Conservation (phyloP, 2,113 vertebrate species). For the Corvus hawaiiensis region DNA sequence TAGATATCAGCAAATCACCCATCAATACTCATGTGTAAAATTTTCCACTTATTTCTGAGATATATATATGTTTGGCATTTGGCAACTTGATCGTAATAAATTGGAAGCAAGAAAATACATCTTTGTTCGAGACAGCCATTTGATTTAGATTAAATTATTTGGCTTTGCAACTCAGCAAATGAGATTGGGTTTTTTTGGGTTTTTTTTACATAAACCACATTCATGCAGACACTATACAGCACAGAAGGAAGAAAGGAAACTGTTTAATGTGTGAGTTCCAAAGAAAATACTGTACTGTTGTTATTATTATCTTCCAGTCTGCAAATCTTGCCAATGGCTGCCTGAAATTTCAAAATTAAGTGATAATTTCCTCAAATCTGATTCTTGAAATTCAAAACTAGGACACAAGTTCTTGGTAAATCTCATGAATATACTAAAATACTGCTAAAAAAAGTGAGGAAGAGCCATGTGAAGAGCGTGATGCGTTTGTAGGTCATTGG, state of each 20-base stretch:
- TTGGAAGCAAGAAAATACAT: not conserved
- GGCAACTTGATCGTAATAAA: constrained; percentile 1
- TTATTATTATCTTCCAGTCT: constrained; percentile 45
- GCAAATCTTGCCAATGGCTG: constrained; percentile 10
- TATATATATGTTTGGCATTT: not conserved
- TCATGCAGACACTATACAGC: not conserved
- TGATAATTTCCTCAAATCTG: constrained; percentile 45
- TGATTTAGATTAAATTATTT: constrained; percentile 52
- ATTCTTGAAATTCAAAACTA: not conserved
- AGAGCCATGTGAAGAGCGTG: not conserved
- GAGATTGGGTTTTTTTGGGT: not conserved
- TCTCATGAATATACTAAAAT: not conserved
- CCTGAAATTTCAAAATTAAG: constrained; percentile 34
- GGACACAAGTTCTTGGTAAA: not conserved
- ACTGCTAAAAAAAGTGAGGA: not conserved
- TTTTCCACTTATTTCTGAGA: not conserved
- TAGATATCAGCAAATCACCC: not conserved
- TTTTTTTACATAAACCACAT: constrained; percentile 25
- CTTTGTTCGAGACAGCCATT: constrained; percentile 6
- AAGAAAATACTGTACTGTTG: constrained; percentile 41
- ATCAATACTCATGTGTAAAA: not conserved
- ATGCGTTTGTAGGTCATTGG: not conserved
- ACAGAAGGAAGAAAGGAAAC: constrained; percentile 17
- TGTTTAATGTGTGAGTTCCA: constrained; percentile 42
- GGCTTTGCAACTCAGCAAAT: constrained; percentile 20